Evolutionary conservation across 2,113 vertebrate species (phyloP).

Genomic region (Oryzias celebensis): DNA sequence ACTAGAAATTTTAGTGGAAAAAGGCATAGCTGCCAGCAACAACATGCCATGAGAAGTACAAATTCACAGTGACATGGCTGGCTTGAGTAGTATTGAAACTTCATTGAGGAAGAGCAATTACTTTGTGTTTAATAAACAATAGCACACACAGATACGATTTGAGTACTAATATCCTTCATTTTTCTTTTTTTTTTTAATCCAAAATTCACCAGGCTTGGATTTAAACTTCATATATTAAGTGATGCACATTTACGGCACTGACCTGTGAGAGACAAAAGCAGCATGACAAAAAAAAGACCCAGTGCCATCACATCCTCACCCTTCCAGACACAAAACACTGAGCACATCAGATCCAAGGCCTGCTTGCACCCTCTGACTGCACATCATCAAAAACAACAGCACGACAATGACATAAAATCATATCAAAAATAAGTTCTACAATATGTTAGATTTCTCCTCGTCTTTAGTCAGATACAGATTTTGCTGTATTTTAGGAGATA

Average conservation of each 20-base stretch:
- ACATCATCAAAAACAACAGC: constrained; percentile 60
- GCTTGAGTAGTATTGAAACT: constrained; percentile 49
- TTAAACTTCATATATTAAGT: constrained; percentile 70
- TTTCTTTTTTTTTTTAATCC: constrained; percentile 32
- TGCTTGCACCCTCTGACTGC: constrained; percentile 68
- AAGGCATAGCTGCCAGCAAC: constrained; percentile 58
- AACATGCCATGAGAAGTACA: constrained; percentile 37
- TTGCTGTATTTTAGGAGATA: constrained; percentile 33
- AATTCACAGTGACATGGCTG: constrained; percentile 33
- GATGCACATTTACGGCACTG: constrained; percentile 66
- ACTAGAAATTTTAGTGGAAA: constrained; percentile 56
- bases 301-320: constrained; percentile 50
- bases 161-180: constrained; percentile 71
- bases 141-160: constrained; percentile 43
- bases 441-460: constrained; percentile 50
- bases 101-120: constrained; percentile 42
- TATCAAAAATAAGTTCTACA: constrained; percentile 69
- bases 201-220: constrained; percentile 45
- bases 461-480: constrained; percentile 40
- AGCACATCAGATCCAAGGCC: constrained; percentile 72
- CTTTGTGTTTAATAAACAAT: constrained; percentile 30
- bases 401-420: constrained; percentile 58
- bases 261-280: constrained; percentile 70
- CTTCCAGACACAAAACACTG: constrained; percentile 71
- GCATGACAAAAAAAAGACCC: constrained; percentile 39